Evolutionary conservation across 2,797 vertebrate genomes (phyloP).

Genomic region (Peromyscus nudipes): DNA sequence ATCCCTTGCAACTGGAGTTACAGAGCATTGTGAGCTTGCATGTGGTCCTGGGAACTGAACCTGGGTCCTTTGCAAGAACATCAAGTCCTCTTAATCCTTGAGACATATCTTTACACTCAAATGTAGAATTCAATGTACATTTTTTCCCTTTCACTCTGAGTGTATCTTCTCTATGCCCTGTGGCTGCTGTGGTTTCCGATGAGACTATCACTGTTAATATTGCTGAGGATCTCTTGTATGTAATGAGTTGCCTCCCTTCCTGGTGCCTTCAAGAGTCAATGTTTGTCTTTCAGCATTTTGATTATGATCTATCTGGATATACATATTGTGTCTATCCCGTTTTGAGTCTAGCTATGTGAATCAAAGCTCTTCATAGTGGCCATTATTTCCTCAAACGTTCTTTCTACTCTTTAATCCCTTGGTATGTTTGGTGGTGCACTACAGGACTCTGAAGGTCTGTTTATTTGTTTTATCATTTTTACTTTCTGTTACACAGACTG

Average conservation of each 20-base stretch:
- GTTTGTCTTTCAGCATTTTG: slow-evolving; percentile 17
- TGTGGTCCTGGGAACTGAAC: background rate
- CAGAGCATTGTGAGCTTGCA: background rate
- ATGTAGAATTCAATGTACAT: background rate
- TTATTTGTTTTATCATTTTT: slow-evolving; percentile 8
- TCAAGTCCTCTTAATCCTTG: background rate
- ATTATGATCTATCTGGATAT: background rate
- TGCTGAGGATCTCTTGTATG: background rate
- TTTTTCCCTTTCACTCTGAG: background rate
- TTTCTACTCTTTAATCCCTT: background rate
- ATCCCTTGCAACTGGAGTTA: background rate
- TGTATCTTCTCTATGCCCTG: slow-evolving; percentile 4
- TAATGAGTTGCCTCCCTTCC: background rate
- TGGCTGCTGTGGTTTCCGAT: background rate
- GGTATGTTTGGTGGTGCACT: background rate
- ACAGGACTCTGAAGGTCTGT: background rate
- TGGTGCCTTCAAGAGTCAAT: slow-evolving; percentile 29
- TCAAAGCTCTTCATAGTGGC: slow-evolving; percentile 41
- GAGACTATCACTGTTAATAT: background rate
- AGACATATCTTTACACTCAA: background rate
- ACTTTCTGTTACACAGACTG: slow-evolving; percentile 10
- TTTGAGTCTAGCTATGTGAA: background rate
- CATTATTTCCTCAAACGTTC: slow-evolving; percentile 7
- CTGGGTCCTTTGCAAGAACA: background rate
- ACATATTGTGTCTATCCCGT: slow-evolving; percentile 14